These are phyloP conservation scores for Ibycter americanus DNA, from an alignment of 2,797 vertebrate species.

Conservation along the genomic window DNA sequence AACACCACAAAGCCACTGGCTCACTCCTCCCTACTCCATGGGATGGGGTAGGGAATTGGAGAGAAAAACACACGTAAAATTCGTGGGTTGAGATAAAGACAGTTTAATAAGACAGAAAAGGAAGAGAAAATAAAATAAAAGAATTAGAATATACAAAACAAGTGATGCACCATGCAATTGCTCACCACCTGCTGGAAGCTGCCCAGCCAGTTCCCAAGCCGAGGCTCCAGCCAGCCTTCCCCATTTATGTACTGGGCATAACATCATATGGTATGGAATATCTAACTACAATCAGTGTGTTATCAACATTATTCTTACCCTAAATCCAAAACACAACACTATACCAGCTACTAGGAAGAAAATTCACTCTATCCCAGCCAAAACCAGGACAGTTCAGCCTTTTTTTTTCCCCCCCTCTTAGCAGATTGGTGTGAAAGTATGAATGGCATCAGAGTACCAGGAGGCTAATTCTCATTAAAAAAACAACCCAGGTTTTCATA, in stretches of 20 bases:
- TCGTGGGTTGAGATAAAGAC: neutral
- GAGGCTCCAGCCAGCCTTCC: neutral
- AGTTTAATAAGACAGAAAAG: neutral
- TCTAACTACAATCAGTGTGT: too few relatives aligned
- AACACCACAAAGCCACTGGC: neutral
- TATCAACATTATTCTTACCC: too few relatives aligned
- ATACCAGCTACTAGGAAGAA: too few relatives aligned
- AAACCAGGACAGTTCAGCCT: too few relatives aligned
- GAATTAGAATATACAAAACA: neutral
- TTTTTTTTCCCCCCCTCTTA: neutral
- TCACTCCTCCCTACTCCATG: neutral
- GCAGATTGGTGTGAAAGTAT: conserved; percentile 15
- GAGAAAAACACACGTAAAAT: neutral
- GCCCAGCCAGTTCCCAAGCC: neutral
- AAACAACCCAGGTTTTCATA: neutral
- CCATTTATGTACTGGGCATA: neutral
- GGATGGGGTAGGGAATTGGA: neutral
- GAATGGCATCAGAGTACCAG: neutral
- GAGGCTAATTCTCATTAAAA: neutral
- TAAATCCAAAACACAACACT: too few relatives aligned
- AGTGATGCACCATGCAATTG: neutral
- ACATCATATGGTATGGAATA: neutral
- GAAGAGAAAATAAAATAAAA: neutral
- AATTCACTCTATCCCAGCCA: too few relatives aligned
- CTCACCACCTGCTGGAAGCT: neutral